These are phyloP conservation scores for Metridium senile DNA, from an alignment of 92 coral and sea anemone genomes.

Conservation along the genomic window DNA sequence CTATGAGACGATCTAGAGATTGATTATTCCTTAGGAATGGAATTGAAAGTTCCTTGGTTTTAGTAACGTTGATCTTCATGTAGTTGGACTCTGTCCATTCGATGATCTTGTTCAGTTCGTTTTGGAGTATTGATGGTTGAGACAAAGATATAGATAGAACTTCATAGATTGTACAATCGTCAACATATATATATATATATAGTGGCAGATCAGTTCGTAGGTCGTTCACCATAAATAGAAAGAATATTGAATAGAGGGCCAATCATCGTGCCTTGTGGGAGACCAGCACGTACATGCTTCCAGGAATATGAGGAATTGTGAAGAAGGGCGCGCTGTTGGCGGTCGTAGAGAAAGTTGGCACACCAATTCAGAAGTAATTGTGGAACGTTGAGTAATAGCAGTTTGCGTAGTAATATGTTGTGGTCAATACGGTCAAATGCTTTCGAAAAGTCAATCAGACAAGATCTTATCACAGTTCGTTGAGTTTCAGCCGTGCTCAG, in stretches of 20 bases:
- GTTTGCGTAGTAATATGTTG: conserved; percentile 40
- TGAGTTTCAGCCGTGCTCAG: conserved; percentile 40
- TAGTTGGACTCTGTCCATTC: conserved; percentile 17
- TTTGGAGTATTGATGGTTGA: conserved; percentile 2
- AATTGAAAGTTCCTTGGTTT: too few relatives aligned
- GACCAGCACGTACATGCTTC: conserved; percentile 34
- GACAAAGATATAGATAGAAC: not conserved
- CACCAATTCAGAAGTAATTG: too few relatives aligned
- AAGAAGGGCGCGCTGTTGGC: conserved; percentile 38
- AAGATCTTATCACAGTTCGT: too few relatives aligned
- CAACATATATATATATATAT: conserved; percentile 36
- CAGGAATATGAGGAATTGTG: conserved; percentile 29
- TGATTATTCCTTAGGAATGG: too few relatives aligned
- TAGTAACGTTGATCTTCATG: conserved; percentile 52
- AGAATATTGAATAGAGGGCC: conserved; percentile 51
- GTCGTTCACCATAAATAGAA: conserved; percentile 51
- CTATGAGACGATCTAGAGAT: conserved; percentile 5
- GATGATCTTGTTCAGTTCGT: conserved; percentile 20
- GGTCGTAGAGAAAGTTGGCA: too few relatives aligned
- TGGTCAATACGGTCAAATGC: too few relatives aligned
- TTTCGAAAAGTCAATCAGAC: too few relatives aligned
- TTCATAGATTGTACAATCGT: too few relatives aligned
- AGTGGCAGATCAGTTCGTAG: not conserved
- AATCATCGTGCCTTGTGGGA: conserved; percentile 48
- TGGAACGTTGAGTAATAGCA: too few relatives aligned